phyloP scores from a whole-genome alignment of 2,888 invertebrate species.

The Cosmopolites sordidus region DNA sequence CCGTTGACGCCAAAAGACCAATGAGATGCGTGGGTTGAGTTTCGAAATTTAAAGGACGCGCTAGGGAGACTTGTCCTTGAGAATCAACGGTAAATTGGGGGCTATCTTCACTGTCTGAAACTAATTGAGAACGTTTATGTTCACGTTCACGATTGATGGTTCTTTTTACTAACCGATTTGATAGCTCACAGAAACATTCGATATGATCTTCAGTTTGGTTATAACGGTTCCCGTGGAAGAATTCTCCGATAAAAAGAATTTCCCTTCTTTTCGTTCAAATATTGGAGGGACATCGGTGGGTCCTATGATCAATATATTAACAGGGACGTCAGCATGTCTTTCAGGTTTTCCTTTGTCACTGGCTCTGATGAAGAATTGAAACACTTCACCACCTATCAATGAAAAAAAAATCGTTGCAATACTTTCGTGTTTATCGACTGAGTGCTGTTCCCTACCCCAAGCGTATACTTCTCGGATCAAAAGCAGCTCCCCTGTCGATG shows the following conservation, averaged over 20 bases:
- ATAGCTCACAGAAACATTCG: slow-evolving; percentile 59
- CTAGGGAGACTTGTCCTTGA: slow-evolving; percentile 69
- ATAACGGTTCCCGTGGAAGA: slow-evolving; percentile 65
- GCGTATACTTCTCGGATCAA: slow-evolving; percentile 59
- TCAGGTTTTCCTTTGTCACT: slow-evolving; percentile 73
- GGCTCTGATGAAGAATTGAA: slow-evolving; percentile 87
- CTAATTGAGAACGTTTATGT: slow-evolving; percentile 20
- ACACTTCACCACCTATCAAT: slow-evolving; percentile 69
- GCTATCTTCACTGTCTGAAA: slow-evolving; percentile 57
- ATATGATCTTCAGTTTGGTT: slow-evolving; percentile 63
- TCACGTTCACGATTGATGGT: background rate
- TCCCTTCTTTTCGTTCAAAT: slow-evolving; percentile 69
- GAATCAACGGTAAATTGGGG: slow-evolving; percentile 68
- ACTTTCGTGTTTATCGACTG: background rate
- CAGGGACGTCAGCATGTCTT: slow-evolving; percentile 76
- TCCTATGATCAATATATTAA: slow-evolving; percentile 74
- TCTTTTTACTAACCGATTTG: slow-evolving; percentile 46
- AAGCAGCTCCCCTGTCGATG: slow-evolving; percentile 68
- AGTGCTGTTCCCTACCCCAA: slow-evolving; percentile 42
- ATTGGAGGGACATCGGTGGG: slow-evolving; percentile 66
- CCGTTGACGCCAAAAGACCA: slow-evolving; percentile 67
- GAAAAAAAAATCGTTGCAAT: slow-evolving; percentile 35
- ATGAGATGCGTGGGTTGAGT: slow-evolving; percentile 64
- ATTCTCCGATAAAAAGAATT: slow-evolving; percentile 77
- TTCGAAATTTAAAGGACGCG: slow-evolving; percentile 74